phyloP scores from a whole-genome alignment of 2,797 vertebrate genomes.

The Micromesistius poutassou region DNA sequence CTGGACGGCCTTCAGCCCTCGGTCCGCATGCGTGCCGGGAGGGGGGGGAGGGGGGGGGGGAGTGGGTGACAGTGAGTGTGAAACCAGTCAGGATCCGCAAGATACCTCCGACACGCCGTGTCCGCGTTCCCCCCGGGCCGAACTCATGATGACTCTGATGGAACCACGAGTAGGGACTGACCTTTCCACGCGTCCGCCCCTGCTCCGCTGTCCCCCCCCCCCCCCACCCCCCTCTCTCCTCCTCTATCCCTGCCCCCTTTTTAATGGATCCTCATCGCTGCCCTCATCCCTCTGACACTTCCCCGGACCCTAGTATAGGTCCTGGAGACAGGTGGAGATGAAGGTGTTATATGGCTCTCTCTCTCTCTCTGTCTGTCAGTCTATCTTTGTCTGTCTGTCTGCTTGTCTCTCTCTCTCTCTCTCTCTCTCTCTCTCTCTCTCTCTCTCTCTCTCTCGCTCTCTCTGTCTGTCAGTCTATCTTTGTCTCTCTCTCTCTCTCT shows the following conservation, averaged over 20 bases:
- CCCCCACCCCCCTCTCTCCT: neutral
- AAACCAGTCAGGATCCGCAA: neutral
- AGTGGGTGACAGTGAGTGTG: neutral
- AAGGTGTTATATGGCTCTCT: neutral
- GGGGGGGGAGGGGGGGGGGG: neutral
- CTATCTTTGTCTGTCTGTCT: too few relatives aligned
- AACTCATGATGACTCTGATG: constrained; percentile 2
- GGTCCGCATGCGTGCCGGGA: neutral
- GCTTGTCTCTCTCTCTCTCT: neutral
- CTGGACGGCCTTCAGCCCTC: constrained; percentile 30
- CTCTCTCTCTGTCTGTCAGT: neutral
- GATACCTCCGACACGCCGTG: neutral
- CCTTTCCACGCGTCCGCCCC: neutral
- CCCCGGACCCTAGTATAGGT: neutral
- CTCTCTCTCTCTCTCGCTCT: neutral
- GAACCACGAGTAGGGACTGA: neutral
- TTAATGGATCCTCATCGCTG: neutral
- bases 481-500: too few relatives aligned
- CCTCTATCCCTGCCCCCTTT: neutral
- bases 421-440: neutral
- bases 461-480: neutral
- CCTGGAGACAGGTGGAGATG: neutral
- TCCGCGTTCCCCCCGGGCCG: neutral
- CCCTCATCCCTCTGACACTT: neutral
- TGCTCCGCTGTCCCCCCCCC: neutral